Percentiles rank a stretch among this genome's conserved stretches.
Conservation (phyloP, 2,797 vertebrate species). For the Parauchenoglanis ngamensis region DNA sequence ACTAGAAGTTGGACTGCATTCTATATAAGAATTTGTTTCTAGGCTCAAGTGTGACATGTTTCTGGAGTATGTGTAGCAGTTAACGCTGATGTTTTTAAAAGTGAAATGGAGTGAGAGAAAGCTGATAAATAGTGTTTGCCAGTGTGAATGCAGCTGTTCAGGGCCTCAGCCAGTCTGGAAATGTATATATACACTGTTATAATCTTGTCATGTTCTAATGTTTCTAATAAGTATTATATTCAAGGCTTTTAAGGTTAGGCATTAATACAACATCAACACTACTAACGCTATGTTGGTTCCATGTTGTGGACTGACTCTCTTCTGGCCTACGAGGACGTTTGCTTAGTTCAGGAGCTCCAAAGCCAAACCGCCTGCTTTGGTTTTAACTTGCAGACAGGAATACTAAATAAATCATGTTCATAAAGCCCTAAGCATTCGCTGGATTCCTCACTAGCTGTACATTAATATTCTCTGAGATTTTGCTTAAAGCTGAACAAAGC, state of each 20-base stretch:
- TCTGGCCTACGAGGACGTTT: neutral
- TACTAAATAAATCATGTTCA: conserved; percentile 40
- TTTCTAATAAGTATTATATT: neutral
- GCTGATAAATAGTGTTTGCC: neutral
- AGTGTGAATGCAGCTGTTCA: neutral
- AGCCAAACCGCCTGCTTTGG: neutral
- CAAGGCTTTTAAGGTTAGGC: neutral
- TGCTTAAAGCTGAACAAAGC: conserved; percentile 43
- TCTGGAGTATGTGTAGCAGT: neutral
- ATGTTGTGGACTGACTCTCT: neutral
- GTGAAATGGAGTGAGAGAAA: neutral
- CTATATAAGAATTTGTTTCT: neutral
- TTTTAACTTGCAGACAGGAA: conserved; percentile 29
- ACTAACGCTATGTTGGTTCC: neutral
- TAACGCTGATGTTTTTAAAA: neutral
- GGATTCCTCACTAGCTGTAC: conserved; percentile 7
- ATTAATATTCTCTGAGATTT: conserved; percentile 36
- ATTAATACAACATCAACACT: neutral
- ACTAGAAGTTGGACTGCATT: neutral
- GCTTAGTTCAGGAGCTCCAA: neutral
- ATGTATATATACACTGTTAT: neutral
- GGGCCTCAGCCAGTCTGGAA: neutral
- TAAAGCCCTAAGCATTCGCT: conserved; percentile 30
- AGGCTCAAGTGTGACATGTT: neutral
- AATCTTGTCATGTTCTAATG: neutral